These are phyloP conservation scores for Myotis brandtii DNA, from an alignment of 2,113 vertebrate genomes.

Conservation along the genomic window DNA sequence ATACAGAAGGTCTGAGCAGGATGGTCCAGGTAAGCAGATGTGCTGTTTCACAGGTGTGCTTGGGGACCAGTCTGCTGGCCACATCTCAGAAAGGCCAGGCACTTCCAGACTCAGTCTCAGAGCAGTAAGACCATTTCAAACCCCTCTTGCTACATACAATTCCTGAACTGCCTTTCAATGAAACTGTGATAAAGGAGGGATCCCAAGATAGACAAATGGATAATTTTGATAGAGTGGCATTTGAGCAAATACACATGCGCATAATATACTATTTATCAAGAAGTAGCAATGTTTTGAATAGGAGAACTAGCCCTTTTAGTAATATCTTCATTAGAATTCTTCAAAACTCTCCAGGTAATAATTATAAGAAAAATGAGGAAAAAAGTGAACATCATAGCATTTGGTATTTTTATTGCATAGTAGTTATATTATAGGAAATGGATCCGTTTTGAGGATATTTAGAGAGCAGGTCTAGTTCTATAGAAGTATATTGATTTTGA, in stretches of 20 bases:
- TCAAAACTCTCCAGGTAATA: not conserved
- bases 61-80: not conserved
- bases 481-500: not conserved
- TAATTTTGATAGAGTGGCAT: not conserved
- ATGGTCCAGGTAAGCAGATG: not conserved
- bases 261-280: not conserved
- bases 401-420: conserved; percentile 40
- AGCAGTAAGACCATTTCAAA: not conserved
- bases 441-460: not conserved
- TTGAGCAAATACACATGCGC: not conserved
- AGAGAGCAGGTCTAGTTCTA: not conserved
- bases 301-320: not conserved
- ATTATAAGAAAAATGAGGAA: not conserved
- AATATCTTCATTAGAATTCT: conserved; percentile 35
- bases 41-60: not conserved
- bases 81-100: too few species aligned
- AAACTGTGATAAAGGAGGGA: not conserved
- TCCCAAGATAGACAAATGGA: not conserved
- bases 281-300: not conserved
- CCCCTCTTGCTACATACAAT: not conserved
- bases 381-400: not conserved
- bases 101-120: not conserved
- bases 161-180: not conserved
- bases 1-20: not conserved
- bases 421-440: not conserved